These are phyloP conservation scores for Amiota minor DNA, from an alignment of 2,888 invertebrate genomes.

Conservation along the genomic window DNA sequence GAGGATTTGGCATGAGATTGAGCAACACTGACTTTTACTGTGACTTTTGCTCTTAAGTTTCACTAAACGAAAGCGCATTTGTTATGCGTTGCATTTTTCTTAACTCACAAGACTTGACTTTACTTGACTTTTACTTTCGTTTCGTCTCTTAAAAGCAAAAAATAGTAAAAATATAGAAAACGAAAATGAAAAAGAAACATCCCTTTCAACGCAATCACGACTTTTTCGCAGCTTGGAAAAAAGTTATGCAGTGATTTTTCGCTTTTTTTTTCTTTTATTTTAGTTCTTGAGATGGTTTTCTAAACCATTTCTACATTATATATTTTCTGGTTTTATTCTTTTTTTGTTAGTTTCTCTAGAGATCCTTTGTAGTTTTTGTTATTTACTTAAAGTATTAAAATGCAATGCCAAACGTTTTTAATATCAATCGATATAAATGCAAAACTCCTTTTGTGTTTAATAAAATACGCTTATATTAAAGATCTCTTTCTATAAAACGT, in stretches of 20 bases:
- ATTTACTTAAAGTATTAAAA: conserved; percentile 20
- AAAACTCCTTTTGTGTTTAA: neutral
- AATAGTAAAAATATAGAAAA: conserved; percentile 39
- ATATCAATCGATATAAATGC: conserved; percentile 3
- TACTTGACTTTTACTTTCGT: conserved; percentile 53
- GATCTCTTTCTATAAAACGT: no score
- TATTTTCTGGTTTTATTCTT: neutral
- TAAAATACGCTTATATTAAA: no score
- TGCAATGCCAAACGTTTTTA: conserved; percentile 1
- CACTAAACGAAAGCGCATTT: conserved; percentile 32
- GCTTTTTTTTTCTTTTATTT: conserved; percentile 18
- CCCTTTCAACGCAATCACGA: conserved; percentile 64
- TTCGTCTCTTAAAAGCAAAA: conserved; percentile 33
- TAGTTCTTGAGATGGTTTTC: neutral
- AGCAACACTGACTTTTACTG: conserved; percentile 11
- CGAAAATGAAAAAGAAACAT: neutral
- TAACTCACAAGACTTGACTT: conserved; percentile 30
- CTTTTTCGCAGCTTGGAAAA: conserved; percentile 62
- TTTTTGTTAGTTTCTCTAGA: neutral
- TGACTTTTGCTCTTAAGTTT: conserved; percentile 25
- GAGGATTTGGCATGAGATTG: neutral
- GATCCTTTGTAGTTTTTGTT: conserved; percentile 30
- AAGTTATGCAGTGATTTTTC: conserved; percentile 44
- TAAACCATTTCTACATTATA: neutral
- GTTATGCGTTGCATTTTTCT: conserved; percentile 30